Evolutionary conservation across 2,888 invertebrate species (phyloP).

Genomic region (Lobophora halterata): DNA sequence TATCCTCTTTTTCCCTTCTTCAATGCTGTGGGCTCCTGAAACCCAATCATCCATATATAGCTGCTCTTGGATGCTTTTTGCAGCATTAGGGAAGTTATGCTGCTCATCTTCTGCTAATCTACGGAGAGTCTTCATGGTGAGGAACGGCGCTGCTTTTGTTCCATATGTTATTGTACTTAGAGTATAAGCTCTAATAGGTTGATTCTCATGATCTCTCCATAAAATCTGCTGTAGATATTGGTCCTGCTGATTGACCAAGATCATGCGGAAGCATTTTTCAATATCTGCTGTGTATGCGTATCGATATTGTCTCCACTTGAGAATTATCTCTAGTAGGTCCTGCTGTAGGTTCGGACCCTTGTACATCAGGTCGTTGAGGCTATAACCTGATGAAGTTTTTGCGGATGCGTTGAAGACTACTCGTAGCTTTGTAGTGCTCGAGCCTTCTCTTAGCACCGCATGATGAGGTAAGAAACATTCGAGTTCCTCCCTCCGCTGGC

Average conservation of each 20-base stretch:
- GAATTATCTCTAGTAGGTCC: conserved; percentile 17
- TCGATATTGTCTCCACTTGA: conserved; percentile 25
- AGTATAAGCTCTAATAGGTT: neutral
- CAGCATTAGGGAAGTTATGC: conserved; percentile 8
- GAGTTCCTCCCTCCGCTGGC: neutral
- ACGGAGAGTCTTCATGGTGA: conserved; percentile 30
- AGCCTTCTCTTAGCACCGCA: conserved; percentile 21
- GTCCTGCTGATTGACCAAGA: conserved; percentile 19
- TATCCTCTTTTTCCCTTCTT: conserved; percentile 9
- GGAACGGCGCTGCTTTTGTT: conserved; percentile 1
- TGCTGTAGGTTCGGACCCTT: conserved; percentile 28
- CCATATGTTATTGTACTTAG: neutral
- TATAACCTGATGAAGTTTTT: conserved; percentile 18
- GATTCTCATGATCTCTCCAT: conserved; percentile 21
- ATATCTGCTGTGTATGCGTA: conserved; percentile 30
- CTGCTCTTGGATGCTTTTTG: too few relatives aligned
- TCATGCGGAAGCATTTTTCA: conserved; percentile 29
- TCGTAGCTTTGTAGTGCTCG: conserved; percentile 23
- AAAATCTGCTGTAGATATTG: conserved; percentile 28
- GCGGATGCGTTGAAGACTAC: conserved; percentile 32
- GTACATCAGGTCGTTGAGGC: conserved; percentile 31
- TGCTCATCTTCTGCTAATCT: conserved; percentile 18
- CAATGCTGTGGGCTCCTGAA: conserved; percentile 6
- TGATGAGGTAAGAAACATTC: conserved; percentile 28
- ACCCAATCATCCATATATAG: conserved; percentile 20